Base-by-base conservation (phyloP, 1,140 invertebrate genomes). In the Andricus grossulariae region DNA sequence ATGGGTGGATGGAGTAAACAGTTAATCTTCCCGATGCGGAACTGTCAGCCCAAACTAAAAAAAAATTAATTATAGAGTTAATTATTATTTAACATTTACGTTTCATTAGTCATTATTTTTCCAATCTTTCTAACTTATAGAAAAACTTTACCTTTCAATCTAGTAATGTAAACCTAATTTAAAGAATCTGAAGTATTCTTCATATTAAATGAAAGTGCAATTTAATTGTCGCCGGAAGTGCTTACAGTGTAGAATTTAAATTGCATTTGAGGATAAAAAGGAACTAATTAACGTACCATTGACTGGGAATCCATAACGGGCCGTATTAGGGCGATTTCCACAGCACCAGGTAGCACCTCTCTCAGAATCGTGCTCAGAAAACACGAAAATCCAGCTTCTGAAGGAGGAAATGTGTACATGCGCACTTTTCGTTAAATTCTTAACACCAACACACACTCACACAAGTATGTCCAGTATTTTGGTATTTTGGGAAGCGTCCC, bases 241-340 rank as follows among this genome's bases (percentile, higher is more conserved):
- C 39, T 10, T 2, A 0, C 10, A 45, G 39, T 45, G 7, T 45
- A 45, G 39, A 45, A 45, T 45, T 11, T 12, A 55, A 19, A 55
- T n/a, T 8, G 52, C 10, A 45, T 45, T 11, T 1, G 39, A 10
- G 39, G 39, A 45, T 10, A 57, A 13, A 25, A 60, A 15, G 15
- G 25, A 11, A 13, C 25, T 5, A 32, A 25, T 25, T 25, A 66
- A 80, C 86, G 84, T 72, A 89, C 88, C 86, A 86, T 89, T 73
- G 81, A 82, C 72, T 81, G 72, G 80, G 84, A 82, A 87, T 88
- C 88, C 88, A 89, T 88, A 85, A 87, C 88, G 83, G 77, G 71
- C 25, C 54, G 18, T 71, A 66, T 66, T 66, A 66, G 25, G 52
- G 13, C 70, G 72, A 19, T 70, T 50, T n/a, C 11, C 60, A 77